Percentiles rank a stretch among this genome's conserved stretches.
Conservation (phyloP, 2,888 invertebrate species). For the Sminthurides aquaticus region DNA sequence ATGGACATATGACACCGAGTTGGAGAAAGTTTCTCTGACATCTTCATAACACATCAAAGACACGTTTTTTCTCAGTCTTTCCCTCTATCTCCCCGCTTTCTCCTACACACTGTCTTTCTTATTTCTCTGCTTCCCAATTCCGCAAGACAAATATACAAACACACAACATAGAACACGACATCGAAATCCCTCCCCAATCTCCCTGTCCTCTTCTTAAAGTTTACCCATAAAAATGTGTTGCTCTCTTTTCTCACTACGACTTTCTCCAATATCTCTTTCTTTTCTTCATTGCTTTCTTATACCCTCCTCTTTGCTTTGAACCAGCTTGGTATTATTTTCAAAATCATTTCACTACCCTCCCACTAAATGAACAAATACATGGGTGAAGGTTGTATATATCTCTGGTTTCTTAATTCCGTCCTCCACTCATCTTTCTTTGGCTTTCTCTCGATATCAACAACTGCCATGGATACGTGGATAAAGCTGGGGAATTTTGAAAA, state of each 20-base stretch:
- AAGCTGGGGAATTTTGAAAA: no score
- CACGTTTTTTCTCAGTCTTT: slow-evolving; percentile 29
- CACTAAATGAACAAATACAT: neutral
- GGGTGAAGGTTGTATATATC: neutral
- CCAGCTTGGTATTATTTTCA: slow-evolving; percentile 3
- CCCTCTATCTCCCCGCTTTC: neutral
- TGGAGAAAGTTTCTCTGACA: slow-evolving; percentile 31
- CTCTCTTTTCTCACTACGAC: slow-evolving; percentile 16
- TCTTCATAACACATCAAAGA: slow-evolving; percentile 38
- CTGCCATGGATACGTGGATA: no score
- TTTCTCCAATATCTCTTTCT: no score
- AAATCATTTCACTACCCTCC: no score
- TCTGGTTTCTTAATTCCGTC: neutral
- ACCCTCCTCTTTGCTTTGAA: no score
- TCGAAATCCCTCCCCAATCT: no score
- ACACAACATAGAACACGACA: no score
- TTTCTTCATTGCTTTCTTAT: neutral
- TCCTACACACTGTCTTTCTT: no score
- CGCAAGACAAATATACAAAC: no score
- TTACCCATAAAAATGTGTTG: slow-evolving; percentile 41
- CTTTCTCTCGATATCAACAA: slow-evolving; percentile 4
- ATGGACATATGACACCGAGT: slow-evolving; percentile 38
- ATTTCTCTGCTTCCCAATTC: neutral
- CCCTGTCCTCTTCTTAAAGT: slow-evolving; percentile 30
- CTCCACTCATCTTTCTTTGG: slow-evolving; percentile 2